Evolutionary conservation across 2,797 vertebrate genomes (phyloP), one percentile per base, ranked within the genome.

Genomic region (Oryzias sinensis): DNA sequence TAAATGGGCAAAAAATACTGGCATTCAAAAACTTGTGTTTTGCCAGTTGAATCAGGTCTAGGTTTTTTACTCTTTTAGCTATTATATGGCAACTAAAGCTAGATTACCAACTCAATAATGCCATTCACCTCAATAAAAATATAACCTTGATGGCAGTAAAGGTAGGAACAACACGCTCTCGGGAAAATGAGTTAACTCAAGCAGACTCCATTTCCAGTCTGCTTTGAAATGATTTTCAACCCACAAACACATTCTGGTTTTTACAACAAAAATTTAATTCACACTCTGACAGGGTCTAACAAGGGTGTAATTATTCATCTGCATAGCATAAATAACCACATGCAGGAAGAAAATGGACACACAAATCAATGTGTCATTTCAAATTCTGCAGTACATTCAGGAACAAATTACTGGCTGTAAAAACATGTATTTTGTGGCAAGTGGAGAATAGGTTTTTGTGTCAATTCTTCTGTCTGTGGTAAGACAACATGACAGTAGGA

Each of bases 1-100:
- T 62, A 48, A 65, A 20, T 37, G 6, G 17, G 24, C 25, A 52
- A 24, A 64, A 73, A 59, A 25, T 41, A 44, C 14, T 37, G 33
- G 33, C 7, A 20, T 42, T 5, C 45, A 65, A 51, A 55, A 43
- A 68, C n/a, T 2, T 18, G 46, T 42, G 13, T 6, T 22, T 42
- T 70, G 41, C 54, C 17, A 60, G 14, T 6, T 14, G 15, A 57
- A 2, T 5, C 17, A n/a, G 20, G 18, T 42, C 43, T 43, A 25
- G 33, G 49, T 61, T 55, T 41, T 14, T 43, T 37, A 16, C 62
- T 33, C 20, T 49, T 15, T 16, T 37, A 54, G 20, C 15, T 64
- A 53, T 5, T 48, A 16, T 48, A 22, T 9, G 43, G 51, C 40
- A 29, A 11, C 49, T 40, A 25, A 24, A 41, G 17, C 20, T 17